Base-by-base conservation (phyloP, 2,888 invertebrate species). In the Calliphora vomitoria region DNA sequence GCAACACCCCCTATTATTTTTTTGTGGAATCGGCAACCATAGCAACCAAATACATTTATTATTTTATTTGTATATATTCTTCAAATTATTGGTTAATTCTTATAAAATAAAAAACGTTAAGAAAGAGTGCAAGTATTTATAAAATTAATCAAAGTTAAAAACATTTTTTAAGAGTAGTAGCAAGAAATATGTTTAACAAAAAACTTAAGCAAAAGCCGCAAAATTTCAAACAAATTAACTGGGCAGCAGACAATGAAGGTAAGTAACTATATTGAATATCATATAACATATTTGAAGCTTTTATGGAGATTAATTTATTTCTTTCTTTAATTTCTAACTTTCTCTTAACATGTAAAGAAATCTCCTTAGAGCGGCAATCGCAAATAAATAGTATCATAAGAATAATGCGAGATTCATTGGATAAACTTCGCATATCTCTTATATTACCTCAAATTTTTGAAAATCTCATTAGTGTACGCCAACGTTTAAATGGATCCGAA, bases 371-470 rank as follows among this genome's bases (percentile, higher is more conserved):
- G 83, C 90, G 90, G 13, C 71, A 71, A 18, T 89, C 89, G 6
- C 89, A 91, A 62, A 88, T 90, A 5, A 88, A 90, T 25, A 89
- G 90, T 58, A 89, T 91, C 62, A n/a, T 91, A 8, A 83, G 90
- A 8, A 90, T 91, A 38, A 79, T 91, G 8, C 84, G 89, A 1
- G 86, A 88, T 15, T 88, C 89, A 6, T 89, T 91, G 13, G 88
- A 89, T n/a, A 91, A 90, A 86, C 58, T 91, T 8, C 89, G 89
- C 79, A 89, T 90, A 8, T 89, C 90, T 5, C 50, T 90, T 18
- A 71, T 90, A 25, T 83, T 91, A 25, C 91, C 91, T 4, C 31
- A 74, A 8, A 78, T 91, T 11, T 83, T 91, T 15, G 87, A 90
- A 64, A 89, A 90, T 81, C 78, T 86, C 8, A 74, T 83, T 10